Base-by-base conservation (phyloP, 2,888 invertebrate genomes). In the Antheraea assamensis region DNA sequence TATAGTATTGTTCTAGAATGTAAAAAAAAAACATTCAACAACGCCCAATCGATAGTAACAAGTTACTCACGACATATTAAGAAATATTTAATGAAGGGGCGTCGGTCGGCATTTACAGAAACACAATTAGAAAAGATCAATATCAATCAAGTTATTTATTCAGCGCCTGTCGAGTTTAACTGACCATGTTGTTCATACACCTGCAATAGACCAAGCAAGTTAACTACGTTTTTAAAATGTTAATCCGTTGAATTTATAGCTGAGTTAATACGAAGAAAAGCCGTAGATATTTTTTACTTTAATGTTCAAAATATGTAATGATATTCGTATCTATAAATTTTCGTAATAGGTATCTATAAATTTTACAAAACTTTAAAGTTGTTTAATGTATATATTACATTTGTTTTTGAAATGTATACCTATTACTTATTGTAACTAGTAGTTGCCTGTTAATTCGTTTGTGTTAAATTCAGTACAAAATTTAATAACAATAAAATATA, bases 41-140 rank as follows among this genome's bases (percentile, higher is more conserved):
- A 75, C 74, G 74, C 75, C 83, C 83, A 86, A 83, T 87, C 24
- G 83, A 79, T 87, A 84, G 81, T 81, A 86, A 89, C 90, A 88
- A 87, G 87, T 89, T 87, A 88, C 86, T 89, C 86, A 85, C 87
- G 82, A 85, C 87, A 83, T 87, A 87, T 88, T 83, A 84, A 88
- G 87, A 85, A 92, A 92, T 93, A 92, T 91, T 92, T 92, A 89
- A 93, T 92, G 92, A 90, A 84, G 80, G 81, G 84, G 81, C 85
- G 83, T 81, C 85, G 84, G 80, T 82, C 87, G 85, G 86, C 88
- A 82, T 88, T 87, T 81, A 85, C 82, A 84, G 85, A 86, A 88
- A 88, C 86, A 90, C 88, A 91, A 92, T 92, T 92, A 91, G 88
- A 91, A 90, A 87, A 89, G 91, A 92, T 92, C 92, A 91, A 92